Conservation (phyloP, 1,140 invertebrate species). For the Apis dorsata region DNA sequence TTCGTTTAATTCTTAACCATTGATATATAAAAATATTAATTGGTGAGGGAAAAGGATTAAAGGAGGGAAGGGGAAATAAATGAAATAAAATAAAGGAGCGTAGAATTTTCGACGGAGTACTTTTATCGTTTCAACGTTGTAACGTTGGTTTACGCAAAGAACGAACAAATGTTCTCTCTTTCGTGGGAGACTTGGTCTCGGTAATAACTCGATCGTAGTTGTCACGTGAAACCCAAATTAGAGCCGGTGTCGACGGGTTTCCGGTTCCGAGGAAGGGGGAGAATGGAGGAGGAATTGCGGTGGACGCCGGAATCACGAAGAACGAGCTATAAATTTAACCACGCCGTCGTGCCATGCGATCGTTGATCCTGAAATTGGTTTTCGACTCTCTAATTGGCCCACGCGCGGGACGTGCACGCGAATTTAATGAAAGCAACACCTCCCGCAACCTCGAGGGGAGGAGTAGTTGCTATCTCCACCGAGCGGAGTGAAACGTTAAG, state of each 20-base stretch:
- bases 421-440: slow-evolving; percentile 64
- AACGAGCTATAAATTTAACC: slow-evolving; percentile 69
- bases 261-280: slow-evolving; percentile 61
- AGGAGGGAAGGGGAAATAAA: no score
- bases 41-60: no score
- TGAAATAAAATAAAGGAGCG: no score
- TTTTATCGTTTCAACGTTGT: no score
- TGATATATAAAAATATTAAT: no score
- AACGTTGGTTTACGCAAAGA: slow-evolving; percentile 39
- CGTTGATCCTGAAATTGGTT: slow-evolving; percentile 67
- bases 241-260: slow-evolving; percentile 63
- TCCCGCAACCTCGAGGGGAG: slow-evolving; percentile 13
- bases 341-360: slow-evolving; percentile 61
- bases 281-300: slow-evolving; percentile 52
- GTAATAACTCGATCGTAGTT: slow-evolving; percentile 69
- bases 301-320: slow-evolving; percentile 66
- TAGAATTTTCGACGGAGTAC: no score
- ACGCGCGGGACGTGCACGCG: slow-evolving; percentile 56
- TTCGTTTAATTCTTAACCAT: no score
- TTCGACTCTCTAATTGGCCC: slow-evolving; percentile 67
- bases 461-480: slow-evolving; percentile 24
- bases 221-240: slow-evolving; percentile 67
- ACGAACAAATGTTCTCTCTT: slow-evolving; percentile 38
- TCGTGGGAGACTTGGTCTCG: slow-evolving; percentile 43
- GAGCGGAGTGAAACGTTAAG: slow-evolving; percentile 31